Evolutionary conservation across 2,113 vertebrate species (phyloP).

Genomic region (Leucopsar rothschildi): DNA sequence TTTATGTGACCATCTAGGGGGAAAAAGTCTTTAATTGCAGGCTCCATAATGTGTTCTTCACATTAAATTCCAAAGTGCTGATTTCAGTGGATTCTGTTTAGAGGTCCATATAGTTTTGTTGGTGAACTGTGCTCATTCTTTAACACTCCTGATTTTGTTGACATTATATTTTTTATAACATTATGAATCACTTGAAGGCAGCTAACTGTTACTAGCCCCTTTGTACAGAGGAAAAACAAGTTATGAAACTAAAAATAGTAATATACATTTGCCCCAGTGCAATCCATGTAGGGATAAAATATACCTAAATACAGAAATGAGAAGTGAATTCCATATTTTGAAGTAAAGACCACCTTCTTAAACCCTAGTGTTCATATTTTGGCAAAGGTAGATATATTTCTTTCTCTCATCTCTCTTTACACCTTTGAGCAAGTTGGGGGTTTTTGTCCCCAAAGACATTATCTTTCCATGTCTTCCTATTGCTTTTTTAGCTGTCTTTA

Average conservation of each 20-base stretch:
- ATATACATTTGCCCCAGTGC: background rate
- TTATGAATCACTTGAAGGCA: background rate
- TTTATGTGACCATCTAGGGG: conserved; percentile 69
- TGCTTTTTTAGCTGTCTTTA: background rate
- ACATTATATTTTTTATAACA: background rate
- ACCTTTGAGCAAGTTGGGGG: rapidly evolving
- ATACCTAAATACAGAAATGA: background rate
- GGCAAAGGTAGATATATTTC: background rate
- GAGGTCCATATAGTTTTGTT: conserved; percentile 58
- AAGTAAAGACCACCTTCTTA: background rate
- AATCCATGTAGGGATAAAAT: background rate
- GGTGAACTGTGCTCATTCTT: conserved; percentile 13
- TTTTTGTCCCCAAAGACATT: background rate
- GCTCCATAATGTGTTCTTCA: conserved; percentile 64
- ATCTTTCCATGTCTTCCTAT: background rate
- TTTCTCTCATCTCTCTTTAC: background rate
- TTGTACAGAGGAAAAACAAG: background rate
- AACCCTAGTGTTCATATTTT: background rate
- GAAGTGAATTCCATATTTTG: background rate
- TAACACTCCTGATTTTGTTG: conserved; percentile 5
- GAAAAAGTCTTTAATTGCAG: conserved; percentile 64
- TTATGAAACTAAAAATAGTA: background rate
- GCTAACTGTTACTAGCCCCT: background rate
- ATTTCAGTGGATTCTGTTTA: conserved; percentile 62
- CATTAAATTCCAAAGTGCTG: conserved; percentile 68